Evolutionary conservation across 2,888 invertebrate species (phyloP).

Genomic region (Tenthredo amoena): DNA sequence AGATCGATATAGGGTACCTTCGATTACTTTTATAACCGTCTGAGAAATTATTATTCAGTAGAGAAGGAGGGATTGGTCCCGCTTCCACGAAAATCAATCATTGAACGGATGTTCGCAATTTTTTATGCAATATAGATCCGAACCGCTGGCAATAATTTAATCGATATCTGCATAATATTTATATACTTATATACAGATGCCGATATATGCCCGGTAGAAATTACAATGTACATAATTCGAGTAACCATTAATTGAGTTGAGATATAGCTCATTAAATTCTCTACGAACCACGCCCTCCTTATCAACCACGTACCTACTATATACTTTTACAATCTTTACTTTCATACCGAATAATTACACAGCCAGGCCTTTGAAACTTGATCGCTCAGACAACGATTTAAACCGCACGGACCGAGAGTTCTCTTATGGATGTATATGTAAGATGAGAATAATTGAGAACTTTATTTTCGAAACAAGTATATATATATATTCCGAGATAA

Average conservation of each 20-base stretch:
- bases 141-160: slow-evolving; percentile 61
- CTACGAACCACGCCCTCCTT: slow-evolving; percentile 34
- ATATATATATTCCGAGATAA: not conserved
- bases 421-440: not conserved
- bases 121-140: slow-evolving; percentile 64
- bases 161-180: slow-evolving; percentile 65
- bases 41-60: slow-evolving; percentile 49
- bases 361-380: slow-evolving; percentile 24
- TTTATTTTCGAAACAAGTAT: not conserved
- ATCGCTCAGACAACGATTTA: slow-evolving; percentile 19
- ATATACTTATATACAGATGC: slow-evolving; percentile 8
- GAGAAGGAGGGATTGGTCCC: slow-evolving; percentile 60
- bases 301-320: slow-evolving; percentile 11
- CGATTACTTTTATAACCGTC: slow-evolving; percentile 43
- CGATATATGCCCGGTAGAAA: not conserved
- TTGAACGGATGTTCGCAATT: slow-evolving; percentile 72
- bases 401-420: not conserved
- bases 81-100: slow-evolving; percentile 74
- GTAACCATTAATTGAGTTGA: slow-evolving; percentile 39
- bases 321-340: slow-evolving; percentile 35
- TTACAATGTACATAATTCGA: slow-evolving; percentile 35
- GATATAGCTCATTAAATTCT: slow-evolving; percentile 41
- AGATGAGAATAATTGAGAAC: slow-evolving; percentile 41
- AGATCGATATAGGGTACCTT: slow-evolving; percentile 1
- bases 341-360: slow-evolving; percentile 36